Conservation (phyloP, 2,888 invertebrate species). For the Sipha maydis region DNA sequence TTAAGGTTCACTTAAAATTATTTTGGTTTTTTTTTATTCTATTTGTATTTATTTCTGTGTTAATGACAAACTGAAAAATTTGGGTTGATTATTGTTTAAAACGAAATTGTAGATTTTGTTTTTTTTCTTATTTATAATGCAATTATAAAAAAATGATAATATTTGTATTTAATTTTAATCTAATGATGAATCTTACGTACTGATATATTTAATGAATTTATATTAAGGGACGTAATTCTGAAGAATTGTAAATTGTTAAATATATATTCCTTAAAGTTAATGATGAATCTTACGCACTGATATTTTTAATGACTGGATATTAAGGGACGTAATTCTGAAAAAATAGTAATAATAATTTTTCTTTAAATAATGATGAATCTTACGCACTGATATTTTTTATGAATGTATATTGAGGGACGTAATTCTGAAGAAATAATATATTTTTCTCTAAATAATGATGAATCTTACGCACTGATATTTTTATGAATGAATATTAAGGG, state of each 20-base stretch:
- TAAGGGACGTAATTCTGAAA: slow-evolving; percentile 54
- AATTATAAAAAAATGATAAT: no score
- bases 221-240: slow-evolving; percentile 54
- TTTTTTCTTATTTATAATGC: no score
- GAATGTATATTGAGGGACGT: slow-evolving; percentile 46
- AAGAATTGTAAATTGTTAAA: not conserved
- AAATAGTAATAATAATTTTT: not conserved
- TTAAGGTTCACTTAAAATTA: no score
- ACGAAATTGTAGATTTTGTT: no score
- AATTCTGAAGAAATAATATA: slow-evolving; percentile 27
- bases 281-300: slow-evolving; percentile 35
- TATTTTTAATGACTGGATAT: slow-evolving; percentile 23
- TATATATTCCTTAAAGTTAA: not conserved
- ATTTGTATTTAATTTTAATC: no score
- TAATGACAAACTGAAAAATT: no score
- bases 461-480: slow-evolving; percentile 43
- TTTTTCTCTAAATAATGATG: slow-evolving; percentile 13
- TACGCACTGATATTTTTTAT: slow-evolving; percentile 22
- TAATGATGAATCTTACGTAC: slow-evolving; percentile 28
- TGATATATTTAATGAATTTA: slow-evolving; percentile 31
- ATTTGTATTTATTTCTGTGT: no score
- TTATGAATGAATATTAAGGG: slow-evolving; percentile 31
- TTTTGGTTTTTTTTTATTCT: no score
- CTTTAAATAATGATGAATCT: slow-evolving; percentile 36
- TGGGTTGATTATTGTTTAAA: no score